Evolutionary conservation across 2,888 invertebrate species (phyloP).

Genomic region (Plusia festucae): DNA sequence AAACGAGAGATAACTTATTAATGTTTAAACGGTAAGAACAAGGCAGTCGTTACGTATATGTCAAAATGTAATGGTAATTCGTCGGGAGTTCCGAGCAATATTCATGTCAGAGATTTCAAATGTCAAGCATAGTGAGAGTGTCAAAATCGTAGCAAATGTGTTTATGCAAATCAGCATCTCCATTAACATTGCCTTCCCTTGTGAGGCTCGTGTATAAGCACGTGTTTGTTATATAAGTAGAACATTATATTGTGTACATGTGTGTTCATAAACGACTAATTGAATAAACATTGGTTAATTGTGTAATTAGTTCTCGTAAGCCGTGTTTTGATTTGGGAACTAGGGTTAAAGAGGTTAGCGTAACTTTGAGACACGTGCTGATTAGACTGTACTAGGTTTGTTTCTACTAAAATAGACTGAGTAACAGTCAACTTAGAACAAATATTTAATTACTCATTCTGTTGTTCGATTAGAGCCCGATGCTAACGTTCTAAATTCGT

Average conservation of each 20-base stretch:
- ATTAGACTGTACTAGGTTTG: neutral
- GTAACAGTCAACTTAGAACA: neutral
- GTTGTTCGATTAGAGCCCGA: no score
- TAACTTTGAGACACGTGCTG: slow-evolving; percentile 3
- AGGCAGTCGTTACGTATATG: slow-evolving; percentile 66
- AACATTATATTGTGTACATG: slow-evolving; percentile 58
- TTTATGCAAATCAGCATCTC: slow-evolving; percentile 86
- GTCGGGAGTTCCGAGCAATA: slow-evolving; percentile 68
- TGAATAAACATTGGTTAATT: slow-evolving; percentile 49
- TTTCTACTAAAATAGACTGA: neutral
- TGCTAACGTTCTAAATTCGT: no score
- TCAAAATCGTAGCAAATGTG: slow-evolving; percentile 87
- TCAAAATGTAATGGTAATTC: slow-evolving; percentile 70
- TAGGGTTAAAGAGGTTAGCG: slow-evolving; percentile 8
- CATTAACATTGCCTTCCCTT: slow-evolving; percentile 79
- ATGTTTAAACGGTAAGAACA: slow-evolving; percentile 67
- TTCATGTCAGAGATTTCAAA: slow-evolving; percentile 82
- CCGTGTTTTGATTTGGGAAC: slow-evolving; percentile 39
- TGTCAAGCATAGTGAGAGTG: slow-evolving; percentile 81
- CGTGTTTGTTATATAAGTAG: slow-evolving; percentile 76
- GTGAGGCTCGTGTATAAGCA: slow-evolving; percentile 65
- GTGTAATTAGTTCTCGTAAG: slow-evolving; percentile 38
- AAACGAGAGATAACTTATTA: slow-evolving; percentile 53
- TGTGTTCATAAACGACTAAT: slow-evolving; percentile 39
- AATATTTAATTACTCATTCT: no score